Evolutionary conservation across 2,113 vertebrate genomes (phyloP).

Genomic region (Jaculus jaculus): DNA sequence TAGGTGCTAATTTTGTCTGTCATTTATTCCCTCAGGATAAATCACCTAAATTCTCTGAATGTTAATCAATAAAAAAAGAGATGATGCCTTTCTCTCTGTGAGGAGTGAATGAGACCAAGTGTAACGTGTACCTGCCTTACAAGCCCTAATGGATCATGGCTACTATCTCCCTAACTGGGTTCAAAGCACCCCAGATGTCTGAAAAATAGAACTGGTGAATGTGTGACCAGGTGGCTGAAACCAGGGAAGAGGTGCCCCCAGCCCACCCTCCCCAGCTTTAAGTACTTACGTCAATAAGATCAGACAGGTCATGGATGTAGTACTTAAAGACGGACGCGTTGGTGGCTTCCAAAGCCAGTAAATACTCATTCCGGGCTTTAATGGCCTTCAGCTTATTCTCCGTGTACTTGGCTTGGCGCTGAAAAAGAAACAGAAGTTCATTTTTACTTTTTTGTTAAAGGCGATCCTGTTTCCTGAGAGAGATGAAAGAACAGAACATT

Average conservation of each 20-base stretch:
- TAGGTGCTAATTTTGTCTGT: not conserved
- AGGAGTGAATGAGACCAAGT: not conserved
- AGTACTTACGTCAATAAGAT: slow-evolving; percentile 97
- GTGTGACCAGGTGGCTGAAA: not conserved
- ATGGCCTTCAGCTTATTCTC: slow-evolving; percentile 98
- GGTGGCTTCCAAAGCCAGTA: slow-evolving; percentile 96
- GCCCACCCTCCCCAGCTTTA: slow-evolving; percentile 50
- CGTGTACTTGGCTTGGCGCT: slow-evolving; percentile 99
- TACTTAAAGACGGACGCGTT: slow-evolving; percentile 99
- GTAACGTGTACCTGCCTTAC: not conserved
- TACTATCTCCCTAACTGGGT: not conserved
- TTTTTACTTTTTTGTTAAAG: not conserved
- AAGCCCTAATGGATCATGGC: not conserved
- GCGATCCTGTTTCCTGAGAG: slow-evolving; percentile 23
- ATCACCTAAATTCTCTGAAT: slow-evolving; percentile 8
- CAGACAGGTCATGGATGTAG: slow-evolving; percentile 98
- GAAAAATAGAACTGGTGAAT: not conserved
- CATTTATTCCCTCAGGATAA: not conserved
- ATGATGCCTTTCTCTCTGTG: not conserved
- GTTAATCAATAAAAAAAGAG: not conserved
- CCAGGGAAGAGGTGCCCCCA: not conserved
- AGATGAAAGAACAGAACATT: slow-evolving; percentile 50
- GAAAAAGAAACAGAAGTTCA: slow-evolving; percentile 73
- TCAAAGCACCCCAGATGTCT: not conserved
- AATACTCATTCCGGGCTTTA: slow-evolving; percentile 97